Conservation (phyloP, 2,888 invertebrate species). For the Agyllia agylla region DNA sequence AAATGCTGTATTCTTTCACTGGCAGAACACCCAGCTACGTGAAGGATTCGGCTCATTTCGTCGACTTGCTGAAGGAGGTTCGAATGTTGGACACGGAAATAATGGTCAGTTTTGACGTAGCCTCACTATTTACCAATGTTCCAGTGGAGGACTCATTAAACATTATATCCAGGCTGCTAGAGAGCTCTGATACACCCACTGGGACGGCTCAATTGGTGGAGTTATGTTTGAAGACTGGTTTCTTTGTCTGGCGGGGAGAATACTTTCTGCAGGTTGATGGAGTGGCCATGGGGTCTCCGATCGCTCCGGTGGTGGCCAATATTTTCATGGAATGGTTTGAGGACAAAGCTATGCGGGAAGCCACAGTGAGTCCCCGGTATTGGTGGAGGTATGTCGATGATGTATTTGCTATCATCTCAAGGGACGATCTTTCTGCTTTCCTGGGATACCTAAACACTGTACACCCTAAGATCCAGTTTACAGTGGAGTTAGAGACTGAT, state of each 20-base stretch:
- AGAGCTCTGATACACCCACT: not conserved
- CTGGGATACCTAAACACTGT: not conserved
- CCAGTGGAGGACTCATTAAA: not conserved
- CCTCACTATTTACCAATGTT: not conserved
- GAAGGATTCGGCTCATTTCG: not conserved
- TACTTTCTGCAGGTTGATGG: not conserved
- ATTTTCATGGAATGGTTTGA: slow-evolving; percentile 17
- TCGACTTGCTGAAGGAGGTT: not conserved
- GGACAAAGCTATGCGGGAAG: not conserved
- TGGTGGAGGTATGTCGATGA: slow-evolving; percentile 1
- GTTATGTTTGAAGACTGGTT: not conserved
- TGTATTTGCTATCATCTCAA: not conserved
- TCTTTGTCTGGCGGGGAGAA: not conserved
- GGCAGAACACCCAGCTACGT: not conserved
- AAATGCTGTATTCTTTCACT: not conserved
- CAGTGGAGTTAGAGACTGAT: not conserved
- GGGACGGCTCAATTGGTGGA: not conserved
- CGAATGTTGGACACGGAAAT: not conserved
- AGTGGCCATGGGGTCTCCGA: not conserved
- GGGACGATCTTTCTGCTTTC: not conserved
- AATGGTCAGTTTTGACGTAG: not conserved
- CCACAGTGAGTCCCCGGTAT: not conserved
- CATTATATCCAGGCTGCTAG: not conserved
- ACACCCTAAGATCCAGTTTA: not conserved
- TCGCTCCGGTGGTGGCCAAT: slow-evolving; percentile 4